Evolutionary conservation across 1,140 invertebrate genomes (phyloP), one percentile per base, ranked within the genome.

Genomic region (Drosophila pallidifrons): DNA sequence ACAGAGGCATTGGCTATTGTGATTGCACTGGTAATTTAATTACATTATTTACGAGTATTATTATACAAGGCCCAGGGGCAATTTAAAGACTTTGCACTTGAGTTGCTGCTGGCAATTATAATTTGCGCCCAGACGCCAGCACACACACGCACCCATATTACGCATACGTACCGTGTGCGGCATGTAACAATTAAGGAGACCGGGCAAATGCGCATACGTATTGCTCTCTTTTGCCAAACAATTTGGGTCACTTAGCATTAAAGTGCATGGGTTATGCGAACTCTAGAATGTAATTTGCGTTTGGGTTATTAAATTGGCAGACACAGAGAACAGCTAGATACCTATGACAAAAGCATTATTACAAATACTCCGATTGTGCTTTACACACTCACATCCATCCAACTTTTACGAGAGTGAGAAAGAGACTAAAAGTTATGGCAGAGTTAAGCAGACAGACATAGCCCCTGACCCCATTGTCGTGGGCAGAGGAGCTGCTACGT

Each of bases 241-340:
- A 87, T 87, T 87, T 83, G 81, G 81, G 77, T 89, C 83, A 89
- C 83, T 87, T 89, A 89, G 77, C 67, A 69, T 49, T 69, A 47
- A 54, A 83, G 72, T 70, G 51, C 67, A 41, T 3, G 38, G 32
- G 67, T 30, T 70, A 55, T 68, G 59, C 52, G 41, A 15, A 38
- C 51, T 63, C 43, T 15, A 71, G 81, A 89, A 81, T 85, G 77
- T 75, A 85, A 88, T 85, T 85, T 88, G 67, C 77, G 46, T 73
- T 13, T 49, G 69, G 55, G 58, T 73, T 85, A 78, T 89, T 81
- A 89, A 81, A 88, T 88, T 89, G 77, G 55, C 66, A 80, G 82
- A 87, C 79, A 80, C 20, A 25, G 20, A 25, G 15, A 79, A 76
- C 38, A 71, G 74, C 55, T 28, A 58, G 58, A 25, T 45, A 43